These are phyloP conservation scores for Crotalus horridus DNA, from an alignment of 2,113 vertebrate species.

Conservation along the genomic window DNA sequence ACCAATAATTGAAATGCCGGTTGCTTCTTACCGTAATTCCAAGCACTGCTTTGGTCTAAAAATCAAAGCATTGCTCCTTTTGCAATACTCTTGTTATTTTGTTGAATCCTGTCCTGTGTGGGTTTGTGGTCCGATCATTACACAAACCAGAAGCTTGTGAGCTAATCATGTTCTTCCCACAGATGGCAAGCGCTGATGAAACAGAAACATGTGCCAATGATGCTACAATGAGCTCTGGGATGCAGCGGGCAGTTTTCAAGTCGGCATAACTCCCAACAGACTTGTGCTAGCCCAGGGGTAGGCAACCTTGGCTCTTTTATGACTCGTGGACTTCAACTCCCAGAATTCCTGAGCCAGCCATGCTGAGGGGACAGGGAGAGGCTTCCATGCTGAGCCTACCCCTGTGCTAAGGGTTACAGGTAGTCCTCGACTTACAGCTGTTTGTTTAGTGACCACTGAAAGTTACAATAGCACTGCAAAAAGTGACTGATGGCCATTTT, in stretches of 20 bases:
- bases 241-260: not conserved
- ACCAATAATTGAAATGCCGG: not conserved
- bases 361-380: too few relatives aligned
- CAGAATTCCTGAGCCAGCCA: too few relatives aligned
- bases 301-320: too few relatives aligned
- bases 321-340: too few relatives aligned
- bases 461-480: not conserved
- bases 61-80: constrained; percentile 1
- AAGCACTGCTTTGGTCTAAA: not conserved
- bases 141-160: not conserved
- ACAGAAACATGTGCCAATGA: not conserved
- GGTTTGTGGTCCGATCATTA: not conserved
- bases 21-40: not conserved
- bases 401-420: not conserved
- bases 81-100: not conserved
- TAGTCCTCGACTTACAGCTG: not conserved
- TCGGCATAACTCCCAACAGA: not conserved
- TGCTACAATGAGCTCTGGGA: not conserved
- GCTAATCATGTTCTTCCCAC: not conserved
- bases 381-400: too few relatives aligned
- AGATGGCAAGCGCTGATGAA: not conserved
- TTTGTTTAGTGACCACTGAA: not conserved
- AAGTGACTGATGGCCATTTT: not conserved
- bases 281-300: too few relatives aligned
- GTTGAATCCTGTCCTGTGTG: not conserved